Evolutionary conservation across 1,140 invertebrate genomes (phyloP).

Genomic region (Eupeodes corollae): DNA sequence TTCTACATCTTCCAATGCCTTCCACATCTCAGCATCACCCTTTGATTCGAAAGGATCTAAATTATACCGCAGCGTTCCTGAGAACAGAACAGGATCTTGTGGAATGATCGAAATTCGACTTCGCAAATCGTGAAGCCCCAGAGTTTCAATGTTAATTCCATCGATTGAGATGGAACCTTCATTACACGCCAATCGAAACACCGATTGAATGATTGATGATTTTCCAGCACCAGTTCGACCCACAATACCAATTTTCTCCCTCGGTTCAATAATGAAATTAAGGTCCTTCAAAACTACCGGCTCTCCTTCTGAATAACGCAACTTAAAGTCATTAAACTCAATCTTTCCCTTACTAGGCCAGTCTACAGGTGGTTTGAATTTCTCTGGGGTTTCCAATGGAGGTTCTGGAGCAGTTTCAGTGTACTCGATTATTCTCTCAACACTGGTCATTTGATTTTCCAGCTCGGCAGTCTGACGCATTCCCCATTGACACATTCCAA

Average conservation of each 20-base stretch:
- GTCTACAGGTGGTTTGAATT: conserved; percentile 44
- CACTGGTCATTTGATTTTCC: conserved; percentile 78
- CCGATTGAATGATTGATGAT: conserved; percentile 70
- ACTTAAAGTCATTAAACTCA: conserved; percentile 49
- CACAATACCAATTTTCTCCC: conserved; percentile 75
- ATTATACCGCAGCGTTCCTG: conserved; percentile 62
- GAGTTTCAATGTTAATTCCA: conserved; percentile 43
- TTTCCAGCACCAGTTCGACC: conserved; percentile 87
- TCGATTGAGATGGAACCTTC: conserved; percentile 51
- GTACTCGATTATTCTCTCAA: conserved; percentile 65
- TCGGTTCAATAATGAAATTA: conserved; percentile 50
- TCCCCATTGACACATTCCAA: conserved; percentile 74
- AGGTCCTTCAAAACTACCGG: conserved; percentile 53
- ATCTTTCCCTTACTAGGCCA: conserved; percentile 66
- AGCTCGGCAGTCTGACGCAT: conserved; percentile 76
- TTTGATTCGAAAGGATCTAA: conserved; percentile 67
- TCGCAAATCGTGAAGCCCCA: conserved; percentile 50
- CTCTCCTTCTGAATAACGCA: conserved; percentile 38
- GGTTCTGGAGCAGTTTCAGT: conserved; percentile 45
- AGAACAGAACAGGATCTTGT: conserved; percentile 67
- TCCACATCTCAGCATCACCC: conserved; percentile 67
- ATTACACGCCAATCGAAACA: conserved; percentile 64
- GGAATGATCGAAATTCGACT: conserved; percentile 69
- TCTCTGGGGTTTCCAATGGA: conserved; percentile 38
- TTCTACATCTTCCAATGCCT: conserved; percentile 69